Evolutionary conservation across 23 tunicate species (phyloP).

Genomic region (Halocynthia roretzi): DNA sequence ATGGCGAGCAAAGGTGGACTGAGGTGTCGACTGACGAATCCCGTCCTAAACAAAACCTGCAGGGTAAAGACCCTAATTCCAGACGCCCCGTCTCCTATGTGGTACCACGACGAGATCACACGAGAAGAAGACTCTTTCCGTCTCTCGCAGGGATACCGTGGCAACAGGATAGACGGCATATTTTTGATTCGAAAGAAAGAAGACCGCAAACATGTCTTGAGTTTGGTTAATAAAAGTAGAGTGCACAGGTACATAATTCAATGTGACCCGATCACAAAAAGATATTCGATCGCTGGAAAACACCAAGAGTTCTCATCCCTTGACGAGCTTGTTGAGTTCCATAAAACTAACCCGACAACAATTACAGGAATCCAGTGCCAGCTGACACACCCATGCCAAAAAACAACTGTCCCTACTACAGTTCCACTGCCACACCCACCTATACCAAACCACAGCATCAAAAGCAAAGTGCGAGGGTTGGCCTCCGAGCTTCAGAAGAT

Average conservation of each 20-base stretch:
- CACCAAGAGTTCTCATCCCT: slow-evolving; percentile 15
- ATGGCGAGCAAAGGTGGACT: slow-evolving; percentile 50
- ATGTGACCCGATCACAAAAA: slow-evolving; percentile 11
- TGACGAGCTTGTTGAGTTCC: slow-evolving; percentile 23
- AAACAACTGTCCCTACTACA: background rate
- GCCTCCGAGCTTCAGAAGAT: slow-evolving; percentile 12
- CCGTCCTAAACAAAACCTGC: background rate
- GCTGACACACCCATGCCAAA: slow-evolving; percentile 30
- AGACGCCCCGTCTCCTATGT: slow-evolving; percentile 16
- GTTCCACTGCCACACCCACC: background rate
- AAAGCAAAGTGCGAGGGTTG: background rate
- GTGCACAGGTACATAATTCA: slow-evolving; percentile 57
- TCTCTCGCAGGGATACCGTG: slow-evolving; percentile 37
- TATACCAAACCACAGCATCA: too few relatives aligned
- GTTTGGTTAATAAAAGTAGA: slow-evolving; percentile 39
- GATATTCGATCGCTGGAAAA: slow-evolving; percentile 29
- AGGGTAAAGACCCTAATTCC: background rate
- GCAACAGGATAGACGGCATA: slow-evolving; percentile 33
- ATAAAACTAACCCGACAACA: slow-evolving; percentile 8
- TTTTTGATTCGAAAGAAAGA: slow-evolving; percentile 50
- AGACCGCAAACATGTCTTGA: slow-evolving; percentile 33
- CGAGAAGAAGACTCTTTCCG: slow-evolving; percentile 62
- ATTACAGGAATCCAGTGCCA: slow-evolving; percentile 34
- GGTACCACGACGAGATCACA: slow-evolving; percentile 69
- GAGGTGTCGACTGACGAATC: slow-evolving; percentile 35